Evolutionary conservation across 1,140 invertebrate species (phyloP), one percentile per base, ranked within the genome.

Genomic region (Laodelphax striatellus): DNA sequence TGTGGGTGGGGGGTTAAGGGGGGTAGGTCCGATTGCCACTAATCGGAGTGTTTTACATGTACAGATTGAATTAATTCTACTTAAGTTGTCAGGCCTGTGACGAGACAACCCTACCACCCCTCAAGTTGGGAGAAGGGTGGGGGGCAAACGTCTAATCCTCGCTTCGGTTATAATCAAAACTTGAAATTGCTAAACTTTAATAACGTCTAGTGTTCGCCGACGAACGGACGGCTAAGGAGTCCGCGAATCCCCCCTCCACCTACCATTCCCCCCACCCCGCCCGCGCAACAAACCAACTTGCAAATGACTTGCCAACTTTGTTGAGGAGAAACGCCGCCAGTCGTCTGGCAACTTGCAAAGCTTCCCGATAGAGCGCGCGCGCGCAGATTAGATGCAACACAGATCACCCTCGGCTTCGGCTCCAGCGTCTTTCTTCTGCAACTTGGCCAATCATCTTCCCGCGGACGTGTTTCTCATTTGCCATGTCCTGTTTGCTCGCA

Each of bases 131-230:
- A 13, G 55, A 19, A 42, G 17, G n/a, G 28, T 5, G 16, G 11
- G 9, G 22, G 54, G 54, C 16, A 55, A 28, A 31, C 16, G 22
- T 34, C 22, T 55, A 55, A 55, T 24, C 54, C 54, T 22, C 17
- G 54, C 31, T 55, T 52, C 43, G 31, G 50, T 50, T 59, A 44
- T 59, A 59, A 59, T 59, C 56, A 59, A 38, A 59, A 59, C 57
- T 59, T 59, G 57, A 59, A 59, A 59, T 59, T 59, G 57, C 44
- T 44, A 52, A 59, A 59, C 57, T 59, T 59, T 59, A 59, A 59
- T 59, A 59, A 59, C 57, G 50, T 59, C 57, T n/a, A 59, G 57
- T n/a, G 17, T 52, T 52, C 46, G 21, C n/a, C n/a, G n/a, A n/a
- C n/a, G n/a, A n/a, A n/a, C n/a, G n/a, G n/a, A 22, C 17, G 31